A percentile compares a stretch with the other conserved stretches of the same genome.
These are phyloP conservation scores for Caenorhabditis brenneri DNA, from an alignment of 1,140 invertebrate genomes.

Conservation along the genomic window DNA sequence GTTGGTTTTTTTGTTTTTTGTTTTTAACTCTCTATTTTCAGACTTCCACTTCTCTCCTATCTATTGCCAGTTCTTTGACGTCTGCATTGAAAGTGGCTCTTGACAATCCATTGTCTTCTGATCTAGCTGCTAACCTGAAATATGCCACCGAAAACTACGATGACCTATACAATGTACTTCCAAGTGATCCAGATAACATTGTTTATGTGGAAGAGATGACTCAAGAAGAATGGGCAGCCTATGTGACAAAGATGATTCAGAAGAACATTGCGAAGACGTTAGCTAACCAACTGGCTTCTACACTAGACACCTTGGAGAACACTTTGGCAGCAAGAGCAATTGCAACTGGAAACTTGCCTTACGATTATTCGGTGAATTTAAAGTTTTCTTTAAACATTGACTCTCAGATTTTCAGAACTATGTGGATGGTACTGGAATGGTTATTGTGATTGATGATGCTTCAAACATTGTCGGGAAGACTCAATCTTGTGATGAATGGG, in stretches of 20 bases:
- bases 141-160: slow-evolving; percentile 48
- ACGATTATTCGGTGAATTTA: background rate
- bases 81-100: slow-evolving; percentile 6
- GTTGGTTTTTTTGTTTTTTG: too few species aligned
- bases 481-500: slow-evolving; percentile 10
- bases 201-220: slow-evolving; percentile 54
- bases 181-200: slow-evolving; percentile 48
- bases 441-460: slow-evolving; percentile 10
- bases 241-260: slow-evolving; percentile 46
- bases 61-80: slow-evolving; percentile 27
- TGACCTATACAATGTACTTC: slow-evolving; percentile 44
- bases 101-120: slow-evolving; percentile 47
- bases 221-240: slow-evolving; percentile 47
- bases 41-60: slow-evolving; percentile 27
- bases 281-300: slow-evolving; percentile 37
- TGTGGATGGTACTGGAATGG: slow-evolving; percentile 31
- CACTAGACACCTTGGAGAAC: slow-evolving; percentile 45
- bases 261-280: slow-evolving; percentile 39
- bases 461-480: background rate
- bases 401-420: background rate
- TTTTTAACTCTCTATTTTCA: too few species aligned
- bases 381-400: background rate
- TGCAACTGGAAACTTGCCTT: background rate
- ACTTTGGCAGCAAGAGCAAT: slow-evolving; percentile 37
- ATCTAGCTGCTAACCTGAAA: slow-evolving; percentile 42